A percentile compares a stretch with the other conserved stretches of the same genome.
phyloP scores from a whole-genome alignment of 2,113 vertebrate species.

The Misgurnus mizolepis region DNA sequence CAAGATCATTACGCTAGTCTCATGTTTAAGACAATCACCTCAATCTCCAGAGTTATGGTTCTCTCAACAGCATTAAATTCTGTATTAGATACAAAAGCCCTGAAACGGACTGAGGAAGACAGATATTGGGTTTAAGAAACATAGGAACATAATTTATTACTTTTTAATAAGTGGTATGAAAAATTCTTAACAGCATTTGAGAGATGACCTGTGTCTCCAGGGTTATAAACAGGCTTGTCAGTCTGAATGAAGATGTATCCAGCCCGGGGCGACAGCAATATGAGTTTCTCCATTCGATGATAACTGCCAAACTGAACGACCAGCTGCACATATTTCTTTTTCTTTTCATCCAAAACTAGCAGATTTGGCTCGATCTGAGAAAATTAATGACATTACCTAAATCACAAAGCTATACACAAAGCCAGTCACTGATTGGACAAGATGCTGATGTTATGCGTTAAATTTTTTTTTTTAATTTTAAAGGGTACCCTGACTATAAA shows the following conservation, averaged over 20 bases:
- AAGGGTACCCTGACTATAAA: too few relatives aligned
- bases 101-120: constrained; percentile 59
- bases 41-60: constrained; percentile 63
- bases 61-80: constrained; percentile 62
- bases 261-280: constrained; percentile 70
- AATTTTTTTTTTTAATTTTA: too few relatives aligned
- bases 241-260: constrained; percentile 79
- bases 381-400: neutral
- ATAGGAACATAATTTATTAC: neutral
- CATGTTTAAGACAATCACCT: constrained; percentile 58
- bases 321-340: constrained; percentile 64
- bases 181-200: neutral
- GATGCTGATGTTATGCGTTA: too few relatives aligned
- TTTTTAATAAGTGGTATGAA: neutral
- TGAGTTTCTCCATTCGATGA: constrained; percentile 20
- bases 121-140: neutral
- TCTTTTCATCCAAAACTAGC: constrained; percentile 55
- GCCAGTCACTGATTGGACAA: too few relatives aligned
- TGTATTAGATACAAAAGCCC: constrained; percentile 66
- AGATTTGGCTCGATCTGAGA: constrained; percentile 63
- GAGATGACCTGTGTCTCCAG: constrained; percentile 67
- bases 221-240: constrained; percentile 76
- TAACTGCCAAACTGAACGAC: constrained; percentile 55
- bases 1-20: too few relatives aligned
- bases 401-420: neutral